Conservation (phyloP, 2,888 invertebrate genomes). For the Schrankia costaestrigalis region DNA sequence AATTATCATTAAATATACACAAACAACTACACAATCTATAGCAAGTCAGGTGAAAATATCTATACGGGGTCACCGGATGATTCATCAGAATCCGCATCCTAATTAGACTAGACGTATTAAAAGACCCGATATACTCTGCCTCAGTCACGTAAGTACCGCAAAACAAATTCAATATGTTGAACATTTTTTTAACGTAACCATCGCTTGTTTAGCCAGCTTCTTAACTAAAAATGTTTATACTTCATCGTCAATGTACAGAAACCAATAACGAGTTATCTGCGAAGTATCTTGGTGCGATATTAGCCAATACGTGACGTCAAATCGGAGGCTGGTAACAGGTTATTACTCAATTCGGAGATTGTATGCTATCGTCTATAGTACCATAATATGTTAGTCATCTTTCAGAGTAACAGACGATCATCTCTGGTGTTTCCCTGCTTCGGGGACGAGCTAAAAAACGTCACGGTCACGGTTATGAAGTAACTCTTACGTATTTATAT, state of each 20-base stretch:
- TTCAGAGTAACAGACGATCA: constrained; percentile 25
- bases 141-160: constrained; percentile 30
- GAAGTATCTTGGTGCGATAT: constrained; percentile 4
- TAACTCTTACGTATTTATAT: background rate
- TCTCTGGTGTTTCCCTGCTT: constrained; percentile 42
- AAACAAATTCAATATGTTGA: constrained; percentile 5
- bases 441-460: constrained; percentile 11
- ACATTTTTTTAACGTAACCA: constrained; percentile 9
- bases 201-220: constrained; percentile 8
- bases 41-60: constrained; percentile 25
- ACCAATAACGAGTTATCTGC: background rate
- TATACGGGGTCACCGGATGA: constrained; percentile 41
- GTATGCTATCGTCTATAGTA: constrained; percentile 16
- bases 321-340: constrained; percentile 31
- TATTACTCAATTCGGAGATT: constrained; percentile 40
- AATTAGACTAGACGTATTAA: constrained; percentile 54
- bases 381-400: constrained; percentile 34
- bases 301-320: constrained; percentile 39
- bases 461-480: constrained; percentile 15
- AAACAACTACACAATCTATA: constrained; percentile 13
- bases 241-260: constrained; percentile 14
- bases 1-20: no score
- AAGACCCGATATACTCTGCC: constrained; percentile 39
- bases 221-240: background rate
- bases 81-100: constrained; percentile 49